Base-by-base conservation (phyloP, 2,888 invertebrate species). In the Himalopsyche kuldschensis region DNA sequence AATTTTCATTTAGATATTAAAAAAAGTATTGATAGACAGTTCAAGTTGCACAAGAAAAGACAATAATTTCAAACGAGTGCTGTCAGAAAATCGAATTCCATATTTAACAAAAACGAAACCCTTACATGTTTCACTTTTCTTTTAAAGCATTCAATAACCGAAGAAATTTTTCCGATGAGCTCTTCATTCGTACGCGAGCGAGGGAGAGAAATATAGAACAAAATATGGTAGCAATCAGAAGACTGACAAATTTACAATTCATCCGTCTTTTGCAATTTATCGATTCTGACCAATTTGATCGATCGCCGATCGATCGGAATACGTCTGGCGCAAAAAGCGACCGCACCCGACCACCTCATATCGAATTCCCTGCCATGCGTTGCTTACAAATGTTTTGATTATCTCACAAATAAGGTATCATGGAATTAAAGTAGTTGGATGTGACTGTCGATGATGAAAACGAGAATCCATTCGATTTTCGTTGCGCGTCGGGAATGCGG, bases 301-400 rank as follows among this genome's bases (percentile, higher is more conserved):
- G 85, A 85, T 85, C 46, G 83, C 80, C 69, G 84, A 27, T 24
- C 48, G 79, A 81, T 81, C 85, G 87, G 47, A 83, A 79, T n/a
- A 85, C 80, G 85, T 87, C 86, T 87, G 87, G 86, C 87, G 86
- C 85, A 87, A 84, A 86, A 86, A 86, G 86, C 55, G 55, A 55
- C 86, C 87, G 87, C 87, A 84, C 87, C 47, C 79, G 78, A 75
- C 78, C 32, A 27, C 30, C 55, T 47, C 82, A 77, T 78, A 84
- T 77, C 80, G 81, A 81, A 27, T 55, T 55, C 55, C 76, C 63
- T 17, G 20, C 79, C 81, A 46, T 79, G 84, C 79, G 27, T 69
- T 75, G 84, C 75, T 84, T 84, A 79, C 84, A 84, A 83, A 83
- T 81, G 81, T 69, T 76, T 76, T 75, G 84, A 84, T 79, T 79